Evolutionary conservation across 1,140 invertebrate species (phyloP).

Genomic region (Streblospio benedicti): DNA sequence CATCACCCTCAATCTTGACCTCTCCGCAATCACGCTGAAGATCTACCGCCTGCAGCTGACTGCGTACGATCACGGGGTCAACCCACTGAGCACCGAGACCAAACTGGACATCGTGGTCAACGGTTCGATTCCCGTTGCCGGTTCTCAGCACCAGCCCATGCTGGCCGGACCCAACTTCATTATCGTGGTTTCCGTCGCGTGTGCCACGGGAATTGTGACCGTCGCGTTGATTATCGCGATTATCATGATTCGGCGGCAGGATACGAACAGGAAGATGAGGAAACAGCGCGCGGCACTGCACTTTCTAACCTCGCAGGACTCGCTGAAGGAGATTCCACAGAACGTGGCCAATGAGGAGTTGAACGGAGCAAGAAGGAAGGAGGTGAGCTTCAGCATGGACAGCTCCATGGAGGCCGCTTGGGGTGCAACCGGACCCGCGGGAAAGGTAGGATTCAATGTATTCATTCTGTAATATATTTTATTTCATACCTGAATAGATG

Average conservation of each 20-base stretch:
- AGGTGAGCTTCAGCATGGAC: background rate
- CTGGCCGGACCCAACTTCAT: slow-evolving; percentile 2
- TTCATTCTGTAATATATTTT: too few relatives aligned
- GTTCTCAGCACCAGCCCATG: background rate
- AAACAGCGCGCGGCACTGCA: slow-evolving; percentile 1
- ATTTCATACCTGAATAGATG: too few relatives aligned
- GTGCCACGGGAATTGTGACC: background rate
- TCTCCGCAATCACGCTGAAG: background rate
- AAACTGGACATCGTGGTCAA: slow-evolving; percentile 30
- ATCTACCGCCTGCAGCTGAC: slow-evolving; percentile 66
- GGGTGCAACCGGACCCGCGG: too few relatives aligned
- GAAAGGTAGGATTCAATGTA: too few relatives aligned
- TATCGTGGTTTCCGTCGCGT: slow-evolving; percentile 7
- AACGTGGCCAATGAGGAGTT: background rate
- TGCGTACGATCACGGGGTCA: slow-evolving; percentile 66
- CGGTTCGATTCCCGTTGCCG: background rate
- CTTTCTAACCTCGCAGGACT: slow-evolving; percentile 1
- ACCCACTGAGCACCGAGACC: slow-evolving; percentile 66
- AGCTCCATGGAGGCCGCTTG: background rate
- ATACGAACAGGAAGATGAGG: background rate
- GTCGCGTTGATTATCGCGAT: slow-evolving; percentile 11
- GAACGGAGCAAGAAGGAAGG: background rate
- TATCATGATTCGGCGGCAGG: slow-evolving; percentile 8
- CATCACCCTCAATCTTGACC: background rate
- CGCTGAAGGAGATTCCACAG: background rate